Evolutionary conservation across 2,797 vertebrate species (phyloP).

Genomic region (Macropus fuliginosus): DNA sequence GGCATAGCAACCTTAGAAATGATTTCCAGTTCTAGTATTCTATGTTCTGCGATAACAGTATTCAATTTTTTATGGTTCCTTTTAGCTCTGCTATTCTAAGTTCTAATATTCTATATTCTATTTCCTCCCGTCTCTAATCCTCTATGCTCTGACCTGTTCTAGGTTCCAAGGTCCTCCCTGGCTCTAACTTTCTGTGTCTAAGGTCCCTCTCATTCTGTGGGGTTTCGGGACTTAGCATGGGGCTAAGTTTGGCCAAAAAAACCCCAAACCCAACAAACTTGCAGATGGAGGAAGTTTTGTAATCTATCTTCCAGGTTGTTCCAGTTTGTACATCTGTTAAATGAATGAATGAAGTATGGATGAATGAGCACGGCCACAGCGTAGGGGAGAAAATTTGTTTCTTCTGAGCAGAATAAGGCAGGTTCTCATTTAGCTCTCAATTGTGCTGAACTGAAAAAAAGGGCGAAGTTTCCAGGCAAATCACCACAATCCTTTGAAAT

Average conservation of each 20-base stretch:
- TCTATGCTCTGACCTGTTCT: neutral
- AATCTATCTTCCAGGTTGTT: neutral
- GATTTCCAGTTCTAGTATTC: neutral
- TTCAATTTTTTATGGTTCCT: neutral
- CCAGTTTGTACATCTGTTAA: neutral
- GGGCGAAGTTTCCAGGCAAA: slow-evolving; percentile 65
- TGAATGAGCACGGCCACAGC: slow-evolving; percentile 64
- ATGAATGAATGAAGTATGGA: neutral
- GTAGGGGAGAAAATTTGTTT: slow-evolving; percentile 60
- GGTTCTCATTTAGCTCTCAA: slow-evolving; percentile 45
- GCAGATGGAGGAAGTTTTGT: neutral
- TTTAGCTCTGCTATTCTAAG: neutral
- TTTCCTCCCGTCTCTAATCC: neutral
- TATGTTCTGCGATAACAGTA: neutral
- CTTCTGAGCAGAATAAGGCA: slow-evolving; percentile 16
- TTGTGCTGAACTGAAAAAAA: slow-evolving; percentile 46
- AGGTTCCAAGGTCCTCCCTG: neutral
- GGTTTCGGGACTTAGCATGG: neutral
- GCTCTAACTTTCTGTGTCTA: neutral
- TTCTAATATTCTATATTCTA: neutral
- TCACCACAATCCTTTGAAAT: slow-evolving; percentile 66
- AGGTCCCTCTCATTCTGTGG: neutral
- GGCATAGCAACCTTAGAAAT: neutral
- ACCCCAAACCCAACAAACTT: neutral
- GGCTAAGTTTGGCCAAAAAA: neutral